A percentile compares a stretch with the other conserved stretches of the same genome.
phyloP scores from a whole-genome alignment of 2,113 vertebrate species.

The Furnarius figulus region DNA sequence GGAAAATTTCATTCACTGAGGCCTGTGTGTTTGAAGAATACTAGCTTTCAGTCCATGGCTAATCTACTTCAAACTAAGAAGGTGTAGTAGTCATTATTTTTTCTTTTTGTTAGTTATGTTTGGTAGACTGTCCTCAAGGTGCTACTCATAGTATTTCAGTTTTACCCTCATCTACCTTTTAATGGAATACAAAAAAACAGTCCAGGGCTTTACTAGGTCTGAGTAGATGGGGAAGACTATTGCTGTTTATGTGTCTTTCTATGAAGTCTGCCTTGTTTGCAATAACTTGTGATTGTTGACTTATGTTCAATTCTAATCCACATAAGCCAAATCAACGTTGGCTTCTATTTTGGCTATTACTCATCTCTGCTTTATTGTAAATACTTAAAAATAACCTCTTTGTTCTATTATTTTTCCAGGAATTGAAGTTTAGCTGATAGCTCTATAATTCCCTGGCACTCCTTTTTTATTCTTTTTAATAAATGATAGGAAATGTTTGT shows the following conservation, averaged over 20 bases:
- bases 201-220: neutral
- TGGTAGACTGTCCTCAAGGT: neutral
- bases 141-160: neutral
- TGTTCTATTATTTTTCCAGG: slow-evolving; percentile 8
- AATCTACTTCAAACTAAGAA: neutral
- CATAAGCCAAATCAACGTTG: neutral
- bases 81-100: neutral
- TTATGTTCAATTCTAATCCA: neutral
- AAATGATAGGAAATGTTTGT: neutral
- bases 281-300: neutral
- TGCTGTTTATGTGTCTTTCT: neutral
- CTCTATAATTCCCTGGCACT: neutral
- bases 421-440: neutral
- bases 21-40: neutral
- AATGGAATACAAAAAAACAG: neutral
- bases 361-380: slow-evolving; percentile 8
- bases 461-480: neutral
- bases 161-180: neutral
- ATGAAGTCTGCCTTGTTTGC: neutral
- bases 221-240: neutral
- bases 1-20: neutral
- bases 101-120: neutral
- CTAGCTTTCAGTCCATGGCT: neutral
- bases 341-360: neutral
- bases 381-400: slow-evolving; percentile 3